Evolutionary conservation across 2,888 invertebrate genomes (phyloP), one percentile per base, ranked within the genome.

Genomic region (Arrhopalites spinosus): DNA sequence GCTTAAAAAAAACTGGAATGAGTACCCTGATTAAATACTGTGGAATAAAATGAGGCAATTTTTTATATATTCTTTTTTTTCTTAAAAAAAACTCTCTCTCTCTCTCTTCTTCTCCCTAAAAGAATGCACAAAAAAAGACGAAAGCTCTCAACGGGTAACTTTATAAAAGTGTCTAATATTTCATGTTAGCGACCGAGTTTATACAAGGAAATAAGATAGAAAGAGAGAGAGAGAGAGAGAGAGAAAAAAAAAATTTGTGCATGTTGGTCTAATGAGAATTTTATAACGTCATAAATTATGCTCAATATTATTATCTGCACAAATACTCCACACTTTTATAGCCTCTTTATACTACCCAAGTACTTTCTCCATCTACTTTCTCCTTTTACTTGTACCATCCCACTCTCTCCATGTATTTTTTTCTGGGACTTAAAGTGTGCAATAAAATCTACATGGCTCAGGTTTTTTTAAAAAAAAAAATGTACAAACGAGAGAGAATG

Each of bases 251-350:
- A 45, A 69, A 64, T 68, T 69, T 63, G 29, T 61, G 45, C 63
- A 56, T 56, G 73, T 73, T 66, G 68, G 43, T 59, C 73, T 76
- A 73, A 73, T 76, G 76, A 73, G 73, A 76, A 73, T 76, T 76
- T 76, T 76, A 73, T 76, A 73, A 68, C 68, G 64, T 68, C 30
- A 76, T 76, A 73, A 76, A 76, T 76, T 69, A 69, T 29, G 53
- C 69, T 69, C 50, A 69, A 50, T 50, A 69, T 36, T 36, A 36
- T 61, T 64, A 64, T 64, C 64, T 64, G 43, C 27, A 64, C 64
- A 36, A 30, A 59, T 25, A 59, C 25, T 13, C 36, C 59, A 59
- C 59, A 59, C 25, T 53, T 53, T 36, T 36, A 36, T 36, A 36
- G 36, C 36, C 36, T 3, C 36, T 11, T 36, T 36, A 36, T 36